A percentile compares a stretch with the other conserved stretches of the same genome.
Evolutionary conservation across 2,797 vertebrate genomes (phyloP).

Genomic region (Platyrinchus mystaceus): DNA sequence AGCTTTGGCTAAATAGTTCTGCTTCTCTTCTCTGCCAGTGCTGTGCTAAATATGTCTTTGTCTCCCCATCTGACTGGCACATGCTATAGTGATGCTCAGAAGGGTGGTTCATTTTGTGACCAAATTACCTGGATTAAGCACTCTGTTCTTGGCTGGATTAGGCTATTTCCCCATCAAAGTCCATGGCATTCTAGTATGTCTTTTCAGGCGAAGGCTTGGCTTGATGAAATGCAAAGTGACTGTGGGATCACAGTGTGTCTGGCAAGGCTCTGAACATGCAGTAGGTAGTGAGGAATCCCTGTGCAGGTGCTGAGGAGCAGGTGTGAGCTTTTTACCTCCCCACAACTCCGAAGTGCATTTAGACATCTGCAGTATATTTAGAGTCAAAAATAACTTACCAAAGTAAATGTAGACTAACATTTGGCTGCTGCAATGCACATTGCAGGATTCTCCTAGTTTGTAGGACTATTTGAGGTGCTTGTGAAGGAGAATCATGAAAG

Average conservation of each 20-base stretch:
- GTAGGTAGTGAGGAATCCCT: background rate
- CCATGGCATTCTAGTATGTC: background rate
- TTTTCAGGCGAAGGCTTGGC: background rate
- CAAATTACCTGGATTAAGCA: background rate
- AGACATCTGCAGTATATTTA: background rate
- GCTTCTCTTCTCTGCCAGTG: background rate
- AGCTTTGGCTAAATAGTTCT: background rate
- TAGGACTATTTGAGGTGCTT: background rate
- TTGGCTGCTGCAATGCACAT: rapidly evolving
- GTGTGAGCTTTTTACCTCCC: background rate
- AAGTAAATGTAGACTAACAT: background rate
- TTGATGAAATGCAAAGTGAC: background rate
- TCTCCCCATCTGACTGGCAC: rapidly evolving
- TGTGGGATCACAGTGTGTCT: background rate
- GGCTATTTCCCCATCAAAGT: background rate
- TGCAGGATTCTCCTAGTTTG: background rate
- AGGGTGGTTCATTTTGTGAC: background rate
- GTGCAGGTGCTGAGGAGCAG: background rate
- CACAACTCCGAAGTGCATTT: background rate
- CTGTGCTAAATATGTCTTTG: background rate
- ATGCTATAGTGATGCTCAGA: background rate
- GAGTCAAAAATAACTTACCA: background rate
- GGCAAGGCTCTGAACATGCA: background rate
- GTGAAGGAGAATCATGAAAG: background rate
- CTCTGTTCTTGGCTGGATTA: background rate